phyloP scores from a whole-genome alignment of 2,797 vertebrate genomes.

The Onychomys leucogaster region DNA sequence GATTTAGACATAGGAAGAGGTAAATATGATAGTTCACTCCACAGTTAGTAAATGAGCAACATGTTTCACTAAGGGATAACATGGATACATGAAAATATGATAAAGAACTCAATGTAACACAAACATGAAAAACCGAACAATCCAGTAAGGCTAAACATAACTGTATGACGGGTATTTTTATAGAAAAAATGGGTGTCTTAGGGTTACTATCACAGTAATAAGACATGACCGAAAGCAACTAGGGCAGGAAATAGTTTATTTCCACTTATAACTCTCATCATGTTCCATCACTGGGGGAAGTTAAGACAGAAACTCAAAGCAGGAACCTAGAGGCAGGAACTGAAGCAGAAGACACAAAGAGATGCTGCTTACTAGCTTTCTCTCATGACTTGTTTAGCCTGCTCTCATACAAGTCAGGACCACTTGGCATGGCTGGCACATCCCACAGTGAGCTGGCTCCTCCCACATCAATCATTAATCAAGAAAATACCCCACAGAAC shows the following conservation, averaged over 20 bases:
- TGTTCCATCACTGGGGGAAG: neutral
- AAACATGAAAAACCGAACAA: neutral
- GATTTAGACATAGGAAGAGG: conserved; percentile 16
- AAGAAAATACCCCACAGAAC: neutral
- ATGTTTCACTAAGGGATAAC: neutral
- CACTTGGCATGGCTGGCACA: neutral
- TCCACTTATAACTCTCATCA: neutral
- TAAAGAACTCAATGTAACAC: neutral
- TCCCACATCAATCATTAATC: neutral
- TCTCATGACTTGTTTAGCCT: neutral
- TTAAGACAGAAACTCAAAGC: neutral
- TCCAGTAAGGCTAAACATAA: neutral
- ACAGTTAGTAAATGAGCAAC: neutral
- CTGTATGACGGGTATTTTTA: neutral
- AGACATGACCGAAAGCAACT: neutral
- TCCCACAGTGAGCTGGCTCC: neutral
- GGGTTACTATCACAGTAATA: neutral
- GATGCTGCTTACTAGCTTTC: neutral
- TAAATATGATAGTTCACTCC: conserved; percentile 1
- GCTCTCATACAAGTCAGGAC: neutral
- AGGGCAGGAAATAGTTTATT: neutral
- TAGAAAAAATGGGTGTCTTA: neutral
- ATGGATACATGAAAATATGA: neutral
- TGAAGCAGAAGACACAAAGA: neutral
- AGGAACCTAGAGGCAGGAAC: neutral